A percentile compares a stretch with the other conserved stretches of the same genome.
Conservation (phyloP, 2,888 invertebrate genomes). For the Isotomurus palustris region DNA sequence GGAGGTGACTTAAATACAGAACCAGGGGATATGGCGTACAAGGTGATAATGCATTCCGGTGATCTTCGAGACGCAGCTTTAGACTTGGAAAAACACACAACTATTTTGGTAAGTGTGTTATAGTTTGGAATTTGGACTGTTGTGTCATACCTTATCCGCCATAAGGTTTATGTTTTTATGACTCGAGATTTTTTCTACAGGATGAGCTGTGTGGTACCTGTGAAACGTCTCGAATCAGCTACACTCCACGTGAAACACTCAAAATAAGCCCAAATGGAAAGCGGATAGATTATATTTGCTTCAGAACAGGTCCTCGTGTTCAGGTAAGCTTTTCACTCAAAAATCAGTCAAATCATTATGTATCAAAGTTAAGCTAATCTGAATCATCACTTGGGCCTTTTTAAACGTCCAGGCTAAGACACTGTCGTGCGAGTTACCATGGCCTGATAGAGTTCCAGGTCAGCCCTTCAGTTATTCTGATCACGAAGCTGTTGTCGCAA, state of each 20-base stretch:
- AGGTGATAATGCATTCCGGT: slow-evolving; percentile 53
- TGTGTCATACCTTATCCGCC: not conserved
- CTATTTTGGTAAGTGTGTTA: slow-evolving; percentile 13
- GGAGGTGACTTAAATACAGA: slow-evolving; percentile 94
- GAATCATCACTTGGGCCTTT: too few species aligned
- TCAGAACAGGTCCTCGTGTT: slow-evolving; percentile 51
- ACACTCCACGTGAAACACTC: slow-evolving; percentile 59
- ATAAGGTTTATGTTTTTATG: not conserved
- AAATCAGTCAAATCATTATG: too few species aligned
- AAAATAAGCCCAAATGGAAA: slow-evolving; percentile 66
- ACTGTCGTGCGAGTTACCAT: slow-evolving; percentile 62
- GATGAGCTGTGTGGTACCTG: slow-evolving; percentile 59
- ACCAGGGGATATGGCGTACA: slow-evolving; percentile 76
- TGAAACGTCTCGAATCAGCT: slow-evolving; percentile 76
- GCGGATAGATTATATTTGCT: slow-evolving; percentile 89
- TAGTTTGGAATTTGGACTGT: not conserved
- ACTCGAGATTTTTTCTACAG: not conserved
- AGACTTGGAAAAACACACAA: slow-evolving; percentile 24
- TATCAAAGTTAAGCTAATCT: too few species aligned
- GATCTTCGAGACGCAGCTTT: slow-evolving; percentile 43
- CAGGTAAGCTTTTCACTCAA: slow-evolving; percentile 24
- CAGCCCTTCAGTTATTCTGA: slow-evolving; percentile 77
- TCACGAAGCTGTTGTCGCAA: slow-evolving; percentile 76
- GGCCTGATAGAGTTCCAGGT: slow-evolving; percentile 68
- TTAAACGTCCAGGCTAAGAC: slow-evolving; percentile 54